These are phyloP conservation scores for Drymodes brunneopygia DNA, from an alignment of 2,113 vertebrate genomes.

Conservation along the genomic window DNA sequence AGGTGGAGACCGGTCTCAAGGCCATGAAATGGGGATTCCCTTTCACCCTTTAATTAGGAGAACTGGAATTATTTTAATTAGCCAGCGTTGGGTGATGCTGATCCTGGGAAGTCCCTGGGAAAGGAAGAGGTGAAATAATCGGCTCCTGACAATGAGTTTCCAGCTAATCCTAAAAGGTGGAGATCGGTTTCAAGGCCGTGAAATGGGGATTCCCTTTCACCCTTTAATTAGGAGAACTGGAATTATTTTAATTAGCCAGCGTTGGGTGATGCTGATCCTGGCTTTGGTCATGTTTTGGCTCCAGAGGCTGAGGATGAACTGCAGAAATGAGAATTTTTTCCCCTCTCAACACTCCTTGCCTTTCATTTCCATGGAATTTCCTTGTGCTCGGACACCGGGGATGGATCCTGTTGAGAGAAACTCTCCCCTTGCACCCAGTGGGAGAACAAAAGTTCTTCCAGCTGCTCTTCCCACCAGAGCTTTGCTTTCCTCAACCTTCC, in stretches of 20 bases:
- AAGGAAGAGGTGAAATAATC: background rate
- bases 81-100: background rate
- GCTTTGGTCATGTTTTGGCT: background rate
- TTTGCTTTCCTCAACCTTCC: background rate
- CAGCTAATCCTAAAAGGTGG: background rate
- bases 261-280: background rate
- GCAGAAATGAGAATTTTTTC: background rate
- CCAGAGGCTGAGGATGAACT: background rate
- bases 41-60: background rate
- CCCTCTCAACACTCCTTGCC: background rate
- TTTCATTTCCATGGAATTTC: background rate
- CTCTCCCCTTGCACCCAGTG: background rate
- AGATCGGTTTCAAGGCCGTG: background rate
- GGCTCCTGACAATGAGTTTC: background rate
- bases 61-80: background rate
- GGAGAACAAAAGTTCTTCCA: background rate
- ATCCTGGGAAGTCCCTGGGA: background rate
- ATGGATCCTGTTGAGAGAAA: background rate
- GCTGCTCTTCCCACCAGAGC: background rate
- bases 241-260: background rate
- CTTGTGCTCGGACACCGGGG: background rate
- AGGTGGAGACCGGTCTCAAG: background rate
- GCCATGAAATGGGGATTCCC: background rate
- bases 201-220: background rate
- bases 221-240: background rate